A percentile compares a stretch with the other conserved stretches of the same genome.
Evolutionary conservation across 2,888 invertebrate genomes (phyloP).

Genomic region (Drosophila austrosaltans): DNA sequence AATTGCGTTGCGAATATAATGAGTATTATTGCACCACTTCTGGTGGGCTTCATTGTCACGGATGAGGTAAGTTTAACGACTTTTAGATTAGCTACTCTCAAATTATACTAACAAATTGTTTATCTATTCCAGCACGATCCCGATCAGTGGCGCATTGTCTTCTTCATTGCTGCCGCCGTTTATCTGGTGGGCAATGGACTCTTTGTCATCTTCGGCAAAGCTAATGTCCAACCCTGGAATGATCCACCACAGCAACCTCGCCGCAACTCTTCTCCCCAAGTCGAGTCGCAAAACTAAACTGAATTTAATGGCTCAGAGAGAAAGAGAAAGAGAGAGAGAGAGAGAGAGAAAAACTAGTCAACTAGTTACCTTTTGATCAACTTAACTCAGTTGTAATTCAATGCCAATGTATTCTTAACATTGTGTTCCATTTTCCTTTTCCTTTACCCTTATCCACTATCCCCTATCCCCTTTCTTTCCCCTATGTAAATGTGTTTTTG

Average conservation of each 20-base stretch:
- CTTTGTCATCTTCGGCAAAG: conserved; percentile 88
- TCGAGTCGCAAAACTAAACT: conserved; percentile 79
- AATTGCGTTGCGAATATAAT: conserved; percentile 91
- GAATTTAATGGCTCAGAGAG: conserved; percentile 21
- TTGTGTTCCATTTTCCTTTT: conserved; percentile 15
- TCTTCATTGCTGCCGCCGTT: conserved; percentile 88
- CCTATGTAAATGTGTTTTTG: conserved; percentile 23
- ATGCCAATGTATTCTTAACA: conserved; percentile 57
- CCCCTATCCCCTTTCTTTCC: neutral
- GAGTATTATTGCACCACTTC: conserved; percentile 90
- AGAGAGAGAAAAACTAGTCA: conserved; percentile 62
- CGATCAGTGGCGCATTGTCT: conserved; percentile 89
- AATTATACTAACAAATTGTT: conserved; percentile 1
- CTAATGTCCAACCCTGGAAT: conserved; percentile 89
- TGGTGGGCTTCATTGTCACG: conserved; percentile 88
- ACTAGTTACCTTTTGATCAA: conserved; percentile 52
- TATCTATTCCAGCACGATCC: conserved; percentile 85
- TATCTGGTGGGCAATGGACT: conserved; percentile 89
- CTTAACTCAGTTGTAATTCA: conserved; percentile 37
- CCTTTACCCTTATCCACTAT: neutral
- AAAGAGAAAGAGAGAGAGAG: neutral
- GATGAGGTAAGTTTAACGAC: conserved; percentile 85
- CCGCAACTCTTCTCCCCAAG: conserved; percentile 73
- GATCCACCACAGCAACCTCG: conserved; percentile 82
- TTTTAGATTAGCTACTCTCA: neutral